Evolutionary conservation across 2,113 vertebrate genomes (phyloP).

Genomic region (Spilogale gracilis): DNA sequence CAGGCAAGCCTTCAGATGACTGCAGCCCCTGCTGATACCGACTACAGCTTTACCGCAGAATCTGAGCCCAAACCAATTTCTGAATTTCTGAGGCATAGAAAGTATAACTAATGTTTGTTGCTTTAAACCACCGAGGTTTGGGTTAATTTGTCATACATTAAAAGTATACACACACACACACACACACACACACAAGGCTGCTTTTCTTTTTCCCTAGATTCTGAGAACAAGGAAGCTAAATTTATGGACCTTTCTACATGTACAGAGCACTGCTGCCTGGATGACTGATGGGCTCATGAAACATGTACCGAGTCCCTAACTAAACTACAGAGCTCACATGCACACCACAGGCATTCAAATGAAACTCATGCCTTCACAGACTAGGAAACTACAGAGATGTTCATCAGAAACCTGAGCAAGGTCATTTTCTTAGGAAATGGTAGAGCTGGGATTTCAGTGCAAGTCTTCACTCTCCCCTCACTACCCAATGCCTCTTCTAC

Average conservation of each 20-base stretch:
- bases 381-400: not conserved
- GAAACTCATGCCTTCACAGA: not conserved
- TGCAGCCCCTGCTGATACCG: not conserved
- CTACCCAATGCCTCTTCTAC: not conserved
- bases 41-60: not conserved
- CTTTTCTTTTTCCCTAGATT: constrained; percentile 9
- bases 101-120: not conserved
- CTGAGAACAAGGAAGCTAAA: not conserved
- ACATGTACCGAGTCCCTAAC: not conserved
- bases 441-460: not conserved
- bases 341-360: not conserved
- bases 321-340: not conserved
- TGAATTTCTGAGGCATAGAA: not conserved
- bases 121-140: not conserved
- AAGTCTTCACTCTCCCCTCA: not conserved
- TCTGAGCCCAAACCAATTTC: not conserved
- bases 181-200: not conserved
- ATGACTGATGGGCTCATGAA: not conserved
- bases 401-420: not conserved
- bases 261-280: not conserved
- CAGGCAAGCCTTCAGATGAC: not conserved
- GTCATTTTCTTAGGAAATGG: not conserved
- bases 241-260: not conserved
- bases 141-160: not conserved
- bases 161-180: not conserved